Conservation (phyloP, 2,797 vertebrate species). For the Prunella strophiata region DNA sequence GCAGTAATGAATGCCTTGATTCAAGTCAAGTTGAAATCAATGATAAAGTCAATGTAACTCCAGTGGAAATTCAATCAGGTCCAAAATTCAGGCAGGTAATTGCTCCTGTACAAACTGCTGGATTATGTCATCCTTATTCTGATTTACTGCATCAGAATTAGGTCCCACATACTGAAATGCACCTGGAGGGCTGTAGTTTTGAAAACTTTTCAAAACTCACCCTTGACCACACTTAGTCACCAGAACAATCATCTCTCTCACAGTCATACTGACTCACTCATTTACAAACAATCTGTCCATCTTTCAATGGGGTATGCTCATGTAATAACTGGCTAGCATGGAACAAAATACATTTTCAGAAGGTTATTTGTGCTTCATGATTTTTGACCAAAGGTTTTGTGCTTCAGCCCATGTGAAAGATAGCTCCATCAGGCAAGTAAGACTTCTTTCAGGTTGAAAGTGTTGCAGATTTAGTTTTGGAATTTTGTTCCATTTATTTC, state of each 20-base stretch:
- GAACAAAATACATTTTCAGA: neutral
- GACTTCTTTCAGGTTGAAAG: neutral
- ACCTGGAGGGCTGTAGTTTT: neutral
- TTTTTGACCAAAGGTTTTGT: neutral
- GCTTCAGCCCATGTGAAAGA: neutral
- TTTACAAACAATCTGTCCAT: neutral
- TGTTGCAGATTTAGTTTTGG: neutral
- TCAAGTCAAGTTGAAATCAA: neutral
- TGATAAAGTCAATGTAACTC: neutral
- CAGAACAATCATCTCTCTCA: neutral
- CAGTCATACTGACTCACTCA: neutral
- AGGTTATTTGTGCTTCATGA: neutral
- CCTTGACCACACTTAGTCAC: neutral
- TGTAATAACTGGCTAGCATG: neutral
- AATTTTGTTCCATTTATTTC: neutral
- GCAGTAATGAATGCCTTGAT: neutral
- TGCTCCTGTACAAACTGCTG: neutral
- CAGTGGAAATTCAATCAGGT: neutral
- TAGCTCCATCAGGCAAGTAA: neutral
- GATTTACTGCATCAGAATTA: neutral
- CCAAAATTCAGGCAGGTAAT: neutral
- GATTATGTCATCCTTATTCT: neutral
- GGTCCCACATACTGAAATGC: neutral
- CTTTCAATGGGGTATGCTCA: neutral
- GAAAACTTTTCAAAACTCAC: neutral